phyloP scores from a whole-genome alignment of 2,888 invertebrate genomes.

The Venusia cambrica region DNA sequence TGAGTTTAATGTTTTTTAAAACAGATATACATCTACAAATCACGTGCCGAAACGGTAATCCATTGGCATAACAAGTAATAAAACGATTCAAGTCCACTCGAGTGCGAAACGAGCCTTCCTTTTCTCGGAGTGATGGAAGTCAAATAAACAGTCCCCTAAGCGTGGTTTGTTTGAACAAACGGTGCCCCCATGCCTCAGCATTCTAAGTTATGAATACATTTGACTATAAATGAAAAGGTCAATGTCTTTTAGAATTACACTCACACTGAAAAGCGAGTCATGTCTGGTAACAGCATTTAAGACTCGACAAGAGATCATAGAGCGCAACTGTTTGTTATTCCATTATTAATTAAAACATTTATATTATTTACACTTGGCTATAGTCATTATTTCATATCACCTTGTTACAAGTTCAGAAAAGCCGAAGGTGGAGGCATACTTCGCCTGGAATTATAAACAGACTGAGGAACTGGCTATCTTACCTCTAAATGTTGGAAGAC shows the following conservation, averaged over 20 bases:
- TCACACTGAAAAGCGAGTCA: not conserved
- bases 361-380: no score
- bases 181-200: conserved; percentile 18
- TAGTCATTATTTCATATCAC: no score
- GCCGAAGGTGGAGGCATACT: no score
- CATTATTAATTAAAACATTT: no score
- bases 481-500: no score
- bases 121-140: conserved; percentile 50
- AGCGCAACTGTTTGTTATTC: no score
- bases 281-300: no score
- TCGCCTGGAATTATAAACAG: no score
- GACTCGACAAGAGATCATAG: conserved; percentile 3
- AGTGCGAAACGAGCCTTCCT: conserved; percentile 30
- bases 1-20: no score
- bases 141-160: conserved; percentile 52
- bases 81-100: conserved; percentile 15
- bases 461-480: no score
- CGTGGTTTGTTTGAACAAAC: conserved; percentile 37
- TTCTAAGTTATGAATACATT: conserved; percentile 23
- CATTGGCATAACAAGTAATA: conserved; percentile 14
- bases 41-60: conserved; percentile 1
- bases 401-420: no score
- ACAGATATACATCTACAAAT: no score
- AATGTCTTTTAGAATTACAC: conserved; percentile 17
- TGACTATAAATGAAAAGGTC: conserved; percentile 24